Base-by-base conservation (phyloP, 2,888 invertebrate species). In the Ochropleura plecta region DNA sequence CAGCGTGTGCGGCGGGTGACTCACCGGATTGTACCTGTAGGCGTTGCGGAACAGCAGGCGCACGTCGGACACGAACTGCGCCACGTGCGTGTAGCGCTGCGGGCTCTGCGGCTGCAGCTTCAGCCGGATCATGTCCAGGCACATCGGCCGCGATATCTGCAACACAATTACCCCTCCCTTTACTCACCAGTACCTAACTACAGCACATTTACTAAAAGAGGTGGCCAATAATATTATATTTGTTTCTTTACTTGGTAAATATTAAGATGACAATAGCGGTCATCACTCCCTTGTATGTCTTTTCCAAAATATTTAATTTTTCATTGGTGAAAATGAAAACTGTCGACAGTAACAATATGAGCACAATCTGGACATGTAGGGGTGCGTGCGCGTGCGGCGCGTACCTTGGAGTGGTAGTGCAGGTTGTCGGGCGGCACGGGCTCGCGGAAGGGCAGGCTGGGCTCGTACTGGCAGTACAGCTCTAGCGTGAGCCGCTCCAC, bases 391-490 rank as follows among this genome's bases (percentile, higher is more conserved):
- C n/a, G n/a, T n/a, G n/a, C n/a, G 14, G 14, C 57, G 14, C 18
- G 48, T 73, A 94, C 95, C 94, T 93, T 92, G 86, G 91, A 63
- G 91, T 95, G 92, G 88, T 95, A 95, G 90, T 93, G 91, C 77
- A 86, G 67, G 92, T 94, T 93, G 90, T 98, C 98, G 67, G 97
- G 95, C 83, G 98, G 97, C 85, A 98, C 98, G 72, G 98, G 97
- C 95, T 99, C 98, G 90, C 99, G 97, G 95, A 99, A 99, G 80
- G 98, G 98, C 89, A 98, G 97, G 95, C 98, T 98, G 88, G 97
- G 97, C 93, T 99, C 99, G 92, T 98, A 98, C 95, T 99, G 99
- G 94, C 99, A 99, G 95, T 98, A 99, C 88, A 99, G 97, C 95
- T 99, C 99, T 88, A 99, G 97, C 82, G 99, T 97, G 83, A 99